A percentile compares a stretch with the other conserved stretches of the same genome.
Evolutionary conservation across 1,140 invertebrate species (phyloP).

Genomic region (Penaeus japonicus): DNA sequence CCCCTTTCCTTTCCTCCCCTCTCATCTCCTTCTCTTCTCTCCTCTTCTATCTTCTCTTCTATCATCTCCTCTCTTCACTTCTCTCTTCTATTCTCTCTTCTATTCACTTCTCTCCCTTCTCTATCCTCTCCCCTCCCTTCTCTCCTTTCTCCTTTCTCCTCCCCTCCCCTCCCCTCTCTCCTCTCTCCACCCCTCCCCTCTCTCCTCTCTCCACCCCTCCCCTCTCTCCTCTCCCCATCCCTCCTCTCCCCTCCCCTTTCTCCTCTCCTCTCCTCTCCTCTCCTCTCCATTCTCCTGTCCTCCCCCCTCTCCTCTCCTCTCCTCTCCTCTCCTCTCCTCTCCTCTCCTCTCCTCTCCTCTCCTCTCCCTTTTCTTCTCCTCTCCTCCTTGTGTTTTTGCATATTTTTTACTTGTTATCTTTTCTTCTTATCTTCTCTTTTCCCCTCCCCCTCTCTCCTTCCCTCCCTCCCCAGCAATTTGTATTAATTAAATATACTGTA

Average conservation of each 20-base stretch:
- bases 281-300: background rate
- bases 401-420: too few relatives aligned
- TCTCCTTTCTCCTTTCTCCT: background rate
- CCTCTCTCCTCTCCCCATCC: background rate
- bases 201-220: background rate
- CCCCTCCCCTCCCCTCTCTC: background rate
- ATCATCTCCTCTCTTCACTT: too few relatives aligned
- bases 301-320: background rate
- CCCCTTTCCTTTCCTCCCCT: too few relatives aligned
- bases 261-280: too few relatives aligned
- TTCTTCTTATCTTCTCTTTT: too few relatives aligned
- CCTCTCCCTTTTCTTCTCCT: background rate
- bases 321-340: background rate
- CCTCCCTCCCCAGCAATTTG: too few relatives aligned
- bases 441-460: background rate
- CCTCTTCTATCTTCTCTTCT: too few relatives aligned
- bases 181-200: background rate
- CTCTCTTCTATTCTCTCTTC: background rate
- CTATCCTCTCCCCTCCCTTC: background rate
- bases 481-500: too few relatives aligned
- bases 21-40: too few relatives aligned
- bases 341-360: background rate
- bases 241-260: background rate
- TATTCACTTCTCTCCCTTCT: background rate
- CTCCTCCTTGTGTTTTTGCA: too few relatives aligned